Evolutionary conservation across 2,888 invertebrate species (phyloP).

Genomic region (Trachelus stipa): DNA sequence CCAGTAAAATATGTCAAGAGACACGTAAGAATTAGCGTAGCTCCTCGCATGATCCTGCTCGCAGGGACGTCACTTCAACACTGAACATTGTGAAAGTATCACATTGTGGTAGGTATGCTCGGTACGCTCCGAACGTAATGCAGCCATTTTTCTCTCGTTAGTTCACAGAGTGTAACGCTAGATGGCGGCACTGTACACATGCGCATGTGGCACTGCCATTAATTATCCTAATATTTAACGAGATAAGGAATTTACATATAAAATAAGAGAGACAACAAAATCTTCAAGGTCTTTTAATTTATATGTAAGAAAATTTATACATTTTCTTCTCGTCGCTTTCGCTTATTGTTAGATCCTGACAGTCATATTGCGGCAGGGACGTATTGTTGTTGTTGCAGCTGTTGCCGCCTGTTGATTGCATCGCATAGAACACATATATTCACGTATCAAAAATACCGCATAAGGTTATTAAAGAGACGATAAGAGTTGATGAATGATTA

Average conservation of each 20-base stretch:
- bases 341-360: background rate
- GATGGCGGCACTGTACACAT: background rate
- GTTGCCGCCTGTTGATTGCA: background rate
- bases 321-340: background rate
- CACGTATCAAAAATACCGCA: slow-evolving; percentile 5
- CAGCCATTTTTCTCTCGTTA: no score
- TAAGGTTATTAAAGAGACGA: background rate
- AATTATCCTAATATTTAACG: background rate
- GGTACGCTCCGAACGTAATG: no score
- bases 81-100: no score
- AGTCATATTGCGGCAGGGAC: background rate
- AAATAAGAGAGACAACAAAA: background rate
- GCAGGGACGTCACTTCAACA: no score
- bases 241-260: background rate
- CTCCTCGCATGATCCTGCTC: no score
- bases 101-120: no score
- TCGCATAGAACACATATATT: background rate
- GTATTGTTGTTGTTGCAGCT: background rate
- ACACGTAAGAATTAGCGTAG: no score
- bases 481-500: background rate
- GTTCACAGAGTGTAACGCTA: no score
- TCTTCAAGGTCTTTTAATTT: background rate
- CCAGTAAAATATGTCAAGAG: no score
- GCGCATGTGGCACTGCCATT: background rate
- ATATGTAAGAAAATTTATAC: background rate